Conservation (phyloP, 2,888 invertebrate genomes). For the Epinotia ramella region DNA sequence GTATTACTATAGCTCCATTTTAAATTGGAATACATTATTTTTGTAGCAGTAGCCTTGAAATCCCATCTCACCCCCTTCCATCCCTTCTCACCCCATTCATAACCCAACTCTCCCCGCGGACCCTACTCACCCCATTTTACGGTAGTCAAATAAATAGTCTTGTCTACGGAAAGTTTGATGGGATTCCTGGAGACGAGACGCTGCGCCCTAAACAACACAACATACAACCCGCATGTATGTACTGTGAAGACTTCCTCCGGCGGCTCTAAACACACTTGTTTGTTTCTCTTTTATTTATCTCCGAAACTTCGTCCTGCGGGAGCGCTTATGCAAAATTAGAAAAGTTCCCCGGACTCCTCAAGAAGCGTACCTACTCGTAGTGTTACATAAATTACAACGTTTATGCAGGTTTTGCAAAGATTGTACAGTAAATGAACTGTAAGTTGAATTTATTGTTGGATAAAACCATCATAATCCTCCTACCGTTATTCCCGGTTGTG, state of each 20-base stretch:
- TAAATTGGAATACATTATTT: no score
- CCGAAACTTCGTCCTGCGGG: constrained; percentile 18
- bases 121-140: no score
- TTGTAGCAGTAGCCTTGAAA: no score
- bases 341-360: constrained; percentile 23
- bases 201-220: background rate
- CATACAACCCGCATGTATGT: constrained; percentile 17
- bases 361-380: background rate
- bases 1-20: no score
- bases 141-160: background rate
- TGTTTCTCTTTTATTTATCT: constrained; percentile 22
- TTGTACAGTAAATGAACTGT: no score
- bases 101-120: no score
- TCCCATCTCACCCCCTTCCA: no score
- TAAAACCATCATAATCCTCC: no score
- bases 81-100: no score
- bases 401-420: background rate
- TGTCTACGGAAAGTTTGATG: background rate
- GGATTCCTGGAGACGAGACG: background rate
- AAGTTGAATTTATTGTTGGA: no score
- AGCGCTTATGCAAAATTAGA: constrained; percentile 39
- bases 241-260: background rate
- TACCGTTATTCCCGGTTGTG: no score
- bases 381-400: background rate
- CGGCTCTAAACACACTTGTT: constrained; percentile 15